Evolutionary conservation across 2,113 vertebrate genomes (phyloP), one percentile per base, ranked within the genome.

Genomic region (Carassius gibelio): DNA sequence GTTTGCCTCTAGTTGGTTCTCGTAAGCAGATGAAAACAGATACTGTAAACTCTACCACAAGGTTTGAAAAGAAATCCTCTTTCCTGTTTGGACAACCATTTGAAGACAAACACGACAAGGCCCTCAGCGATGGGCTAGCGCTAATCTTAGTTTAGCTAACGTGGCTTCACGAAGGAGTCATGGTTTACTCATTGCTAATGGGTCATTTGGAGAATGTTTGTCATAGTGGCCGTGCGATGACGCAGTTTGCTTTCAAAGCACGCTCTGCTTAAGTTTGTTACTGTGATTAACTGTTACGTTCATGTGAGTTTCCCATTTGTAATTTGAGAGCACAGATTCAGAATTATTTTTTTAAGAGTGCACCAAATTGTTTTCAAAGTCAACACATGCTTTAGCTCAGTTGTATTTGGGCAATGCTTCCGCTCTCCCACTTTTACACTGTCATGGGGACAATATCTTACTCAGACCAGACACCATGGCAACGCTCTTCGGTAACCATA

Each of bases 131-230:
- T 17, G 8, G 78, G 36, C 36, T 64, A 48, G 7, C 19, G n/a
- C 61, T 66, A 30, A 66, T 81, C 59, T 66, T 5, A 81, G 23
- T 50, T 68, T 19, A 34, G 79, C 59, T 80, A 45, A 64, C 62
- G 3, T 6, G 45, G 38, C n/a, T 19, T 14, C 19, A 30, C 30
- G 30, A 30, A 30, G 3, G 79, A 81, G 62, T 68, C 62, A 52
- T 0, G 9, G 62, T 81, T 52, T 68, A 69, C 79, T 81, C 62
- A 81, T 68, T 9, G 23, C 9, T 81, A 64, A 81, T 81, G 62
- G 62, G 21, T 81, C 48, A 76, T 69, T 68, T 36, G 23, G 23
- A 68, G 62, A 81, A 69, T 52, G 17, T 48, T 11, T 48, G 45
- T 81, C 38, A 69, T 1, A 11, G 45, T 68, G 42, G 23, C 15